phyloP scores from a whole-genome alignment of 2,888 invertebrate genomes.

The Lepidonotus clava region DNA sequence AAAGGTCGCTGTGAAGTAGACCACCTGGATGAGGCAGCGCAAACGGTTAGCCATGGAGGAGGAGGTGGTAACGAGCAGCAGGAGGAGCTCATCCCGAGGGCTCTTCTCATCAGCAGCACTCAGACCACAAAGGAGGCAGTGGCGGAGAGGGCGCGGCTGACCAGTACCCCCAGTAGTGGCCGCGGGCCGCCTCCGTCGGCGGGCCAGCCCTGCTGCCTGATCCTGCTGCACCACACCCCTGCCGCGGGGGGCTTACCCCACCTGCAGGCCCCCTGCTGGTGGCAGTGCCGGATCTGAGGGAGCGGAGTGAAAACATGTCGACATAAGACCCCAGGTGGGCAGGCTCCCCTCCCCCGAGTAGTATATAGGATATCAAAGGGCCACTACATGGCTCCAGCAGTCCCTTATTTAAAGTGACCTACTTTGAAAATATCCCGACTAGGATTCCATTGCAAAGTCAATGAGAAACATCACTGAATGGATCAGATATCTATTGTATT shows the following conservation, averaged over 20 bases:
- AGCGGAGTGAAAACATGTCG: slow-evolving; percentile 51
- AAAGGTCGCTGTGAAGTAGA: slow-evolving; percentile 94
- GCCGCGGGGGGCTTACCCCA: slow-evolving; percentile 3
- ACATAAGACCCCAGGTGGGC: slow-evolving; percentile 41
- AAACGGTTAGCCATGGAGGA: slow-evolving; percentile 54
- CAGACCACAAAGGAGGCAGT: neutral
- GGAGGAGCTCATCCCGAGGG: neutral
- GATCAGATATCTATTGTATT: no score
- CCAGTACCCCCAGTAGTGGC: neutral
- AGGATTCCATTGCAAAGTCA: no score
- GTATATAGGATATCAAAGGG: no score
- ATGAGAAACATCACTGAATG: no score
- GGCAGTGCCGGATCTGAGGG: slow-evolving; percentile 23
- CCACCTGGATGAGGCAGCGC: slow-evolving; percentile 82
- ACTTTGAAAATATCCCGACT: no score
- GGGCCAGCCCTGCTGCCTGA: slow-evolving; percentile 3
- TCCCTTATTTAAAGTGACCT: no score
- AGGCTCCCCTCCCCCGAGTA: slow-evolving; percentile 13
- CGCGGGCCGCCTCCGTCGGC: neutral
- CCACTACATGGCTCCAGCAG: no score
- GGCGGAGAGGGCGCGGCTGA: neutral
- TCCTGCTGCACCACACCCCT: neutral
- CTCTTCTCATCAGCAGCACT: slow-evolving; percentile 1
- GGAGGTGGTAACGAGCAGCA: neutral
- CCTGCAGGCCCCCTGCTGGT: neutral